A percentile compares a stretch with the other conserved stretches of the same genome.
These are phyloP conservation scores for Mycogona germanica DNA, from an alignment of 2,888 invertebrate species.

Conservation along the genomic window DNA sequence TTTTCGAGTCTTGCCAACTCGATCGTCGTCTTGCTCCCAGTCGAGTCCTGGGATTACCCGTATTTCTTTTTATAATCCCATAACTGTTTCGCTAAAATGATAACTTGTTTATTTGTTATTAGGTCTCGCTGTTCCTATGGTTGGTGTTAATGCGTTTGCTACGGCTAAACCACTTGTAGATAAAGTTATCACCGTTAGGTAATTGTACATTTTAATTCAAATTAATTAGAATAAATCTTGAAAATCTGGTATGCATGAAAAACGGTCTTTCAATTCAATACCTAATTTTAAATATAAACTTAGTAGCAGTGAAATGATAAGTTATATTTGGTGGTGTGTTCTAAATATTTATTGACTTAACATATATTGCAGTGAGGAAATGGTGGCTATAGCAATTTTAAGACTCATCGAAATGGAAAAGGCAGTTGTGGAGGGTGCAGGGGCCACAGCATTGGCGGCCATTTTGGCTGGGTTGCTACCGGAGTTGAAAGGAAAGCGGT, in stretches of 20 bases:
- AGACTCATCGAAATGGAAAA: constrained; percentile 70
- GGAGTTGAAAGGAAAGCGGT: constrained; percentile 70
- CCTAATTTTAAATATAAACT: neutral
- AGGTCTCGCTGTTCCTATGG: constrained; percentile 67
- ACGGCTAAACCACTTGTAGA: constrained; percentile 62
- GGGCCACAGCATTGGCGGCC: constrained; percentile 73
- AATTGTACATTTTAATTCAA: constrained; percentile 29
- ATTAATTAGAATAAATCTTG: too few species aligned
- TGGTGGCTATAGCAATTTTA: constrained; percentile 68
- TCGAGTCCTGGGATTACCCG: too few species aligned
- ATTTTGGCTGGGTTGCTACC: constrained; percentile 66
- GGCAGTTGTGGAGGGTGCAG: constrained; percentile 83
- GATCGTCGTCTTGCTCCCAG: too few species aligned
- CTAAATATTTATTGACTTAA: neutral
- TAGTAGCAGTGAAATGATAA: constrained; percentile 2
- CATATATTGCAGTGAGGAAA: constrained; percentile 41
- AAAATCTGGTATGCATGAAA: too few species aligned
- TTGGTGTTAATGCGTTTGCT: constrained; percentile 71
- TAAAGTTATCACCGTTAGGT: constrained; percentile 59
- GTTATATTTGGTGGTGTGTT: neutral
- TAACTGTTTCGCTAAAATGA: too few species aligned
- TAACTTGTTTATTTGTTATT: constrained; percentile 18
- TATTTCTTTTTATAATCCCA: too few species aligned
- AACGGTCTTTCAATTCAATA: too few species aligned
- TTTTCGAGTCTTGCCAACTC: too few species aligned